These are phyloP conservation scores for Macrotus californicus DNA, from an alignment of 2,113 vertebrate species.

Conservation along the genomic window DNA sequence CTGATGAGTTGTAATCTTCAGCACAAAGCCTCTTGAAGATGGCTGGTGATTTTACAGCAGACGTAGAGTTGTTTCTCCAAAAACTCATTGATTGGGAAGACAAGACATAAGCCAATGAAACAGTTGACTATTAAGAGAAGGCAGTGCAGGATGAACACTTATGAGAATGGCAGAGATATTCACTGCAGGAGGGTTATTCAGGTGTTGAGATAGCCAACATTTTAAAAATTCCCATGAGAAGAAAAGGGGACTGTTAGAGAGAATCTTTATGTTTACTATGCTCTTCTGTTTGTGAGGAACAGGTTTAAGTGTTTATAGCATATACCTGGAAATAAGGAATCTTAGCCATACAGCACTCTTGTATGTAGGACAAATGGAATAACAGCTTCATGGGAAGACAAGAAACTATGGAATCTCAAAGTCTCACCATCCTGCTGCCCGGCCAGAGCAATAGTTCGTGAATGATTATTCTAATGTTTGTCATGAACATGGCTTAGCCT, in stretches of 20 bases:
- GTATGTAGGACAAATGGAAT: not conserved
- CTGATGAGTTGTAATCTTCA: not conserved
- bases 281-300: not conserved
- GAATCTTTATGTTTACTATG: not conserved
- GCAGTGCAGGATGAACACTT: not conserved
- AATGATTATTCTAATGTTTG: not conserved
- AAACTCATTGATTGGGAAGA: not conserved
- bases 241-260: not conserved
- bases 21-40: not conserved
- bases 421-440: not conserved
- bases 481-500: not conserved
- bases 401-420: not conserved
- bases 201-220: not conserved
- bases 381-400: not conserved
- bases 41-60: not conserved
- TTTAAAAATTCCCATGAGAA: not conserved
- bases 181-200: not conserved
- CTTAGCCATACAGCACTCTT: not conserved
- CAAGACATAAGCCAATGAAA: not conserved
- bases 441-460: not conserved
- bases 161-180: not conserved
- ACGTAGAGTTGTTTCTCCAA: not conserved
- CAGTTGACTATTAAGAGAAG: not conserved
- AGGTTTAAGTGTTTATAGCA: not conserved
- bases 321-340: not conserved